Conservation (phyloP, 2,113 vertebrate genomes). For the Corvus moneduloides region DNA sequence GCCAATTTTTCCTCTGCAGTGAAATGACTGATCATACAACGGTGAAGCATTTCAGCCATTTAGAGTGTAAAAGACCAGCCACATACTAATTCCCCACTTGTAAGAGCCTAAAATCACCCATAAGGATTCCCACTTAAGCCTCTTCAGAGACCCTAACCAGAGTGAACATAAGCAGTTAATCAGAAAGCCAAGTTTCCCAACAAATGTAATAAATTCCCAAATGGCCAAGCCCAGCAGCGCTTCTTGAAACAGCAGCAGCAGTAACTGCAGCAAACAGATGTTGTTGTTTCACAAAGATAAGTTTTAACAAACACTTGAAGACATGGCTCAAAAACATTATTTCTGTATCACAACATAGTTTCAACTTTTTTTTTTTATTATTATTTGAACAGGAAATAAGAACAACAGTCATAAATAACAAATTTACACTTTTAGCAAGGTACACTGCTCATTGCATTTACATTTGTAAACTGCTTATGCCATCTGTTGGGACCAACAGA, state of each 20-base stretch:
- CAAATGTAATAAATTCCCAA: slow-evolving; percentile 19
- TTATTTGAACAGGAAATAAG: neutral
- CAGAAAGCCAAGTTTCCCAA: neutral
- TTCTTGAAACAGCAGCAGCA: neutral
- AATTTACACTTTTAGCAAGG: neutral
- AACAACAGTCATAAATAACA: neutral
- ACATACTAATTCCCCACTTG: neutral
- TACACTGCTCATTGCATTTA: neutral
- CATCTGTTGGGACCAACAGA: neutral
- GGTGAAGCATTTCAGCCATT: neutral
- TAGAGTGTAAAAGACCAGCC: neutral
- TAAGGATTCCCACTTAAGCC: neutral
- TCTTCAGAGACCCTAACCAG: neutral
- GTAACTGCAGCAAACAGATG: slow-evolving; percentile 30
- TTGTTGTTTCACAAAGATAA: slow-evolving; percentile 11
- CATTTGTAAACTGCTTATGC: slow-evolving; percentile 1
- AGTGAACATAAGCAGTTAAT: neutral
- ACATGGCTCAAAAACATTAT: neutral
- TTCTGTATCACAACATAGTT: neutral
- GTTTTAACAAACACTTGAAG: neutral
- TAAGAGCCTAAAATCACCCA: neutral
- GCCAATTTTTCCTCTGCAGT: neutral
- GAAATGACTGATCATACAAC: neutral
- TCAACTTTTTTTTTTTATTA: neutral
- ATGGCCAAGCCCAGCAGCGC: neutral